Evolutionary conservation across 2,797 vertebrate genomes (phyloP).

Genomic region (Melanotaenia boesemani): DNA sequence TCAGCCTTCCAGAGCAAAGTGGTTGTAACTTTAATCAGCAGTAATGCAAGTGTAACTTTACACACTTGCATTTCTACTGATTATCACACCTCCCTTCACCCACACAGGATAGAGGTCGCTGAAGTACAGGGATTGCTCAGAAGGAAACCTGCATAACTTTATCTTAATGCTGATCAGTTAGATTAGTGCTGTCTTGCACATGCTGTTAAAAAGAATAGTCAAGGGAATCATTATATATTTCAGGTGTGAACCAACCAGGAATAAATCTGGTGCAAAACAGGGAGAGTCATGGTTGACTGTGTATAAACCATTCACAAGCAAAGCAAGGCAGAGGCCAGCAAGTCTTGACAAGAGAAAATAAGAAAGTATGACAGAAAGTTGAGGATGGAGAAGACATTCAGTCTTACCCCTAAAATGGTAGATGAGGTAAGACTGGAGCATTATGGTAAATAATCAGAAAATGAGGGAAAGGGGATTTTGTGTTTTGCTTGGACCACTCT

Average conservation of each 20-base stretch:
- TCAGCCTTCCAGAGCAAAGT: conserved; percentile 25
- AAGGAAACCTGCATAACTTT: conserved; percentile 14
- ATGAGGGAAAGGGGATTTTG: background rate
- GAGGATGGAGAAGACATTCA: conserved; percentile 10
- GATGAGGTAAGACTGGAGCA: conserved; percentile 28
- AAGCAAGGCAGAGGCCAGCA: conserved; percentile 48
- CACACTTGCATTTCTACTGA: conserved; percentile 50
- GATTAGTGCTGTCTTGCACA: conserved; percentile 4
- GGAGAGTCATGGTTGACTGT: conserved; percentile 11
- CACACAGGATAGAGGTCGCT: background rate
- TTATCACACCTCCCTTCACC: conserved; percentile 30
- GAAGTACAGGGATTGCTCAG: conserved; percentile 6
- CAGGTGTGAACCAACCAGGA: conserved; percentile 11
- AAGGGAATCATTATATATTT: conserved; percentile 7
- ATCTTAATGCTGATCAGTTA: background rate
- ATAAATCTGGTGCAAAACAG: conserved; percentile 26
- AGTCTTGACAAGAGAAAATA: conserved; percentile 59
- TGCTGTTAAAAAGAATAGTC: background rate
- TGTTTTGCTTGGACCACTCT: conserved; percentile 51
- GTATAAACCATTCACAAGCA: conserved; percentile 33
- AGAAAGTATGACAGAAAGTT: conserved; percentile 19
- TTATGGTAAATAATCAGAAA: conserved; percentile 16
- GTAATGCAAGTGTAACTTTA: conserved; percentile 53
- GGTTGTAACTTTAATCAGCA: conserved; percentile 37
- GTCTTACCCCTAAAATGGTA: conserved; percentile 25